Evolutionary conservation across 2,888 invertebrate genomes (phyloP), one percentile per base, ranked within the genome.

Genomic region (Lochmaea capreae): DNA sequence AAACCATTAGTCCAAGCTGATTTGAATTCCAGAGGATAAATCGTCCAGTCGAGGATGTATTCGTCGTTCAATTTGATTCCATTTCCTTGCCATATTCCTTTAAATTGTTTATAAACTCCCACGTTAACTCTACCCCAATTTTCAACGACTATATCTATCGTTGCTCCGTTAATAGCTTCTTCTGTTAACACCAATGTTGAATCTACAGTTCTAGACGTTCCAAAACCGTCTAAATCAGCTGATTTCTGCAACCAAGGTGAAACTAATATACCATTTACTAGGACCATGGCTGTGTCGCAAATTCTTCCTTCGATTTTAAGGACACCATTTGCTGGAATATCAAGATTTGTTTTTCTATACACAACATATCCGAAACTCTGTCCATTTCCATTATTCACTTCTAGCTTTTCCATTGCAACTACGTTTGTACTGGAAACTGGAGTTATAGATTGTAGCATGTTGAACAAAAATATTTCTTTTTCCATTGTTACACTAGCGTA

Each of bases 111-210:
- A 71, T 81, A 80, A 0, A 71, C 76, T 1, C 78, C 78, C 0
- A 78, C 75, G 61, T 80, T 81, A 10, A 94, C 90, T 68, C 95
- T 90, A 9, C 97, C 97, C 88, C 94, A 94, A 85, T 94, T 95
- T 87, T 97, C 97, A 2, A 89, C 88, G 1, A 91, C 79, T 14
- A 90, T 74, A 65, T 87, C 86, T 42, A 89, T 75, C 18, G 82
- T 83, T 49, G 82, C 81, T 8, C 81, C 78, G 5, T 77, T 78
- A 16, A 81, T 61, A 46, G 77, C 73, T 42, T 78, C 49, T 10
- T 76, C 66, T 5, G 79, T 79, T 52, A 87, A 71, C 8, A 70
- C 66, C 16, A 87, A 72, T 11, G 76, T 81, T 1, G 83, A 83
- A 76, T 87, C 80, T 69, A 81, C 77, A 46, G 81, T 62, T 65